Evolutionary conservation across 2,888 invertebrate genomes (phyloP), one percentile per base, ranked within the genome.

Genomic region (Pristionchus arcanus): DNA sequence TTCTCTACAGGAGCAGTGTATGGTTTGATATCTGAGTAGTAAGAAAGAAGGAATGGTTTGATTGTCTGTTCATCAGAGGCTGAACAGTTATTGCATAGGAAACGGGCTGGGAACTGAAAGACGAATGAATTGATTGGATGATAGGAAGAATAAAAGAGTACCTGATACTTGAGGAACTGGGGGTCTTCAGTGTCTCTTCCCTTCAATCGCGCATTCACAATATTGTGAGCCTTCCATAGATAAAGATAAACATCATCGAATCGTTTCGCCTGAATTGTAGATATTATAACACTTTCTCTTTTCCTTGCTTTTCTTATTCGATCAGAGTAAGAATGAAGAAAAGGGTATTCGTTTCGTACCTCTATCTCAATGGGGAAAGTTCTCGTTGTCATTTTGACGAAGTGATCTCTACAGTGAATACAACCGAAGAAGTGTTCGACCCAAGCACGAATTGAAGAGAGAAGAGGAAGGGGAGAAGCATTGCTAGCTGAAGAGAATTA

Each of bases 361-460:
- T 94, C 49, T 94, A 93, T 77, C 90, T 94, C 94, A 88, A 94
- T 93, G 71, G 92, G 92, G 90, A 93, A 93, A 15, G 92, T 92
- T 28, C 96, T 96, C 1, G 96, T 95, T 55, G 98, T 97, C 98
- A 98, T 98, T 91, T 96, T 96, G 95, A 97, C 96, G 95, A 99
- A 99, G 96, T 99, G 98, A 93, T 97, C 96, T 5, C 97, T 96
- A 95, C 99, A 99, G 91, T 98, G 97, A 4, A 97, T 96, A 95
- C 99, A 99, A 3, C 98, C 98, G 96, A 99, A 99, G 96, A 98
- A 99, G 95, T 97, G 95, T 93, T 97, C 97, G n/a, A 99, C 97
- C 95, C 98, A 99, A 0, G 97, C 97, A 95, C 97, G 96, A 96
- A 99, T 97, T 0, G 97, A 97, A 92, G 96, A 96, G 11, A 99